Conservation (phyloP, 1,140 invertebrate species). For the Eciton burchellii region DNA sequence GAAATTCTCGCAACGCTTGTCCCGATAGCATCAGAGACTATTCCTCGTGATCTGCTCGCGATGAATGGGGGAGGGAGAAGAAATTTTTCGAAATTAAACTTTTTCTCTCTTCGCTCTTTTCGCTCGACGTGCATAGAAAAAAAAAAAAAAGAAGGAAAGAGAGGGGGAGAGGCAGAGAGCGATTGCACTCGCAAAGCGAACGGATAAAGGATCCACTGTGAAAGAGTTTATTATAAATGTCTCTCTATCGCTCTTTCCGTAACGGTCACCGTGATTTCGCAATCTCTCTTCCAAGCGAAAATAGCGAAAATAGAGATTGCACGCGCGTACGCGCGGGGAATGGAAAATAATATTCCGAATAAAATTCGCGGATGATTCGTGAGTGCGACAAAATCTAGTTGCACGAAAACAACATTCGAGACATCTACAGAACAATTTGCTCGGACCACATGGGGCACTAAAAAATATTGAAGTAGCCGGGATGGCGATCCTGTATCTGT, state of each 20-base stretch:
- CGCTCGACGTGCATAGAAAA: background rate
- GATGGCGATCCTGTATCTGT: background rate
- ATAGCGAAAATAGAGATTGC: background rate
- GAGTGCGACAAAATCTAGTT: constrained; percentile 5
- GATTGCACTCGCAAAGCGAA: background rate
- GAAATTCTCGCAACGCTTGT: too few species aligned
- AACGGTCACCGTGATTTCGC: background rate
- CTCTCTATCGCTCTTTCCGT: background rate
- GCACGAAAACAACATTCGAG: constrained; percentile 1
- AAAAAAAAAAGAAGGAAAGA: too few species aligned
- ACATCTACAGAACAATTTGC: background rate
- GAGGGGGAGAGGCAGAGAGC: too few species aligned
- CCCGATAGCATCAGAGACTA: too few species aligned
- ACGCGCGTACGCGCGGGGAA: background rate
- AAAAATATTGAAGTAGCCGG: constrained; percentile 1
- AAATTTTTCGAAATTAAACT: constrained; percentile 1
- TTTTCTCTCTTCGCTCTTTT: background rate
- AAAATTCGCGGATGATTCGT: background rate
- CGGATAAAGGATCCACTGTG: background rate
- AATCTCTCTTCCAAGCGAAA: background rate
- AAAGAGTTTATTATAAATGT: background rate
- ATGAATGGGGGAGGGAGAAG: too few species aligned
- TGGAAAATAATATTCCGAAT: constrained; percentile 23
- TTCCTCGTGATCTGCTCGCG: too few species aligned
- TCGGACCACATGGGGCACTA: background rate